A percentile compares a stretch with the other conserved stretches of the same genome.
phyloP scores from a whole-genome alignment of 2,888 invertebrate species.

The Lydus trimaculatus region DNA sequence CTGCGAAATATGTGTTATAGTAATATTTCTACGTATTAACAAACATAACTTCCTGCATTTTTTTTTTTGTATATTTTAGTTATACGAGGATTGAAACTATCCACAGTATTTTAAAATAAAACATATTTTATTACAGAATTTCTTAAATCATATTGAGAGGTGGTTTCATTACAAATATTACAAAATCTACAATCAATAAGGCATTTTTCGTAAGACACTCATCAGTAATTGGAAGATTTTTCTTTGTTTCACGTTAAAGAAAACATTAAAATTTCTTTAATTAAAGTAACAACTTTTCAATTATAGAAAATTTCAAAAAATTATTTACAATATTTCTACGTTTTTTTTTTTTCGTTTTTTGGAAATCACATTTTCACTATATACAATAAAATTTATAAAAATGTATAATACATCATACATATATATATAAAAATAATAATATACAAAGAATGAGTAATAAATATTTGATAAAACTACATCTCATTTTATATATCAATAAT shows the following conservation, averaged over 20 bases:
- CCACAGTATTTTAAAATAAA: too few species aligned
- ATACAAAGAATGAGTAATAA: conserved; percentile 4
- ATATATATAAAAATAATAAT: conserved; percentile 3
- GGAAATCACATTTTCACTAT: conserved; percentile 1
- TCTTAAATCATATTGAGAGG: too few species aligned
- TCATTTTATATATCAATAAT: neutral
- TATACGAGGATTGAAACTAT: too few species aligned
- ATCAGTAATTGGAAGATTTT: neutral
- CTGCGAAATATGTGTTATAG: too few species aligned
- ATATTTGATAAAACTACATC: neutral
- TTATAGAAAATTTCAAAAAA: neutral
- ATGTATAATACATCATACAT: neutral
- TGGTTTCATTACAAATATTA: too few species aligned
- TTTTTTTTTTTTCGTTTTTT: neutral
- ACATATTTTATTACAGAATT: too few species aligned
- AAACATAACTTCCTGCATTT: too few species aligned
- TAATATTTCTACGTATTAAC: too few species aligned
- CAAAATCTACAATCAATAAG: too few species aligned
- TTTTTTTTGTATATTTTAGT: too few species aligned
- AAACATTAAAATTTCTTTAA: neutral
- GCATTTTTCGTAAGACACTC: neutral
- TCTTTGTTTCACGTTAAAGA: neutral
- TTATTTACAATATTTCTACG: neutral
- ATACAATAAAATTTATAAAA: conserved; percentile 4
- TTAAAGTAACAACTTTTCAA: neutral